Conservation (phyloP, 2,797 vertebrate species). For the Schizothorax lantsangensis region DNA sequence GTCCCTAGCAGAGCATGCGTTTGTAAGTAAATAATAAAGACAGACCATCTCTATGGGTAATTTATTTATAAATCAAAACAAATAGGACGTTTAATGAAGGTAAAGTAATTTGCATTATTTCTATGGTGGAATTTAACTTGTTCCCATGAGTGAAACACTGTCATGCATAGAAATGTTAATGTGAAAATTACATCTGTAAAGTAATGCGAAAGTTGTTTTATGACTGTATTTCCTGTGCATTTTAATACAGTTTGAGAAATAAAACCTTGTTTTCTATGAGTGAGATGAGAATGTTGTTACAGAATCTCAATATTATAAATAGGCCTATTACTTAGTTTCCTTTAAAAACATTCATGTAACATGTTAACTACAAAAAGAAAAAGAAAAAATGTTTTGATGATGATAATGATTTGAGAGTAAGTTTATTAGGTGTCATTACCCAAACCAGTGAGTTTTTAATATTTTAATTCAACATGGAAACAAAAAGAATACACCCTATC, state of each 20-base stretch:
- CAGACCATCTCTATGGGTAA: not conserved
- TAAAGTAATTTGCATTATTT: not conserved
- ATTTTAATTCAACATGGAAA: not conserved
- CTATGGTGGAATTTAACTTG: not conserved
- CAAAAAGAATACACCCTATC: not conserved
- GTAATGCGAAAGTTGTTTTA: not conserved
- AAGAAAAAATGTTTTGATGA: not conserved
- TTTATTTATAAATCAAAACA: constrained; percentile 13
- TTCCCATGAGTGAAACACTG: not conserved
- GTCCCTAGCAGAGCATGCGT: not conserved
- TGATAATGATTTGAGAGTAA: not conserved
- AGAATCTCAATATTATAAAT: not conserved
- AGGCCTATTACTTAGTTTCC: not conserved
- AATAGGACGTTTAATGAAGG: not conserved
- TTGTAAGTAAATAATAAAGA: not conserved
- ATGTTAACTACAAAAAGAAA: not conserved
- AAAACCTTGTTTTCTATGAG: not conserved
- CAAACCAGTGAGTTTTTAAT: not conserved
- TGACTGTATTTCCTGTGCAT: not conserved
- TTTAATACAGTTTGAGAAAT: not conserved
- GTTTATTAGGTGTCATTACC: not conserved
- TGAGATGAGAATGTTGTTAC: not conserved
- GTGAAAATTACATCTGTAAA: not conserved
- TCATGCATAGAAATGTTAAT: not conserved
- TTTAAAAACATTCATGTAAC: not conserved